Base-by-base conservation (phyloP, 2,888 invertebrate genomes). In the Muschampia plurimacula region DNA sequence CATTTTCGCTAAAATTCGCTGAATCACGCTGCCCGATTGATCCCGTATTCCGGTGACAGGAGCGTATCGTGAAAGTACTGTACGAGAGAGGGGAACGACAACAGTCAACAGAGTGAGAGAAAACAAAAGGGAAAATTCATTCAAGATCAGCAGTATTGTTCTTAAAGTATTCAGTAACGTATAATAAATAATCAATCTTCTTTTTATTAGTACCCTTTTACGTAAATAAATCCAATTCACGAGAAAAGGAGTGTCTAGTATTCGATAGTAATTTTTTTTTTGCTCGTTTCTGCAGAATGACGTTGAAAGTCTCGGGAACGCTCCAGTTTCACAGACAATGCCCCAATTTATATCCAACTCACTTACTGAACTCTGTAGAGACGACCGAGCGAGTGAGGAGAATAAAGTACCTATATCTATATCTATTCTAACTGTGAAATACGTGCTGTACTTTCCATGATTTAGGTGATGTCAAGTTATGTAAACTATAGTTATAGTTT, bases 301-400 rank as follows among this genome's bases (percentile, higher is more conserved):
- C 83, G 82, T 87, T 82, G 81, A 86, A 87, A 88, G 88, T 88
- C 86, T 81, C 82, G 86, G 88, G 87, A 89, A 86, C 88, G 93
- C 89, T 92, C 93, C 88, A 93, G 94, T 90, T 93, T 91, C 91
- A 86, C 93, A 93, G 93, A 94, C 94, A 94, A 93, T 93, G 93
- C 89, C 91, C 94, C 90, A 94, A 93, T 94, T 94, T 93, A 93
- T 92, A 93, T 89, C 92, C 93, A 91, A 93, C 93, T 93, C 93
- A 93, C 91, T 93, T 92, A 92, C 89, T 88, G 86, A 80, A 91
- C 91, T 87, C 89, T 84, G 84, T 84, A 85, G 84, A 85, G 86
- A 86, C 84, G 82, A 83, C 84, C 86, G 84, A 86, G 86, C 83
- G 85, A 81, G 81, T 83, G 82, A 83, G 84, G 84, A 82, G 80